Conservation (phyloP, 2,113 vertebrate genomes). For the Cryptomyrus ogoouensis region DNA sequence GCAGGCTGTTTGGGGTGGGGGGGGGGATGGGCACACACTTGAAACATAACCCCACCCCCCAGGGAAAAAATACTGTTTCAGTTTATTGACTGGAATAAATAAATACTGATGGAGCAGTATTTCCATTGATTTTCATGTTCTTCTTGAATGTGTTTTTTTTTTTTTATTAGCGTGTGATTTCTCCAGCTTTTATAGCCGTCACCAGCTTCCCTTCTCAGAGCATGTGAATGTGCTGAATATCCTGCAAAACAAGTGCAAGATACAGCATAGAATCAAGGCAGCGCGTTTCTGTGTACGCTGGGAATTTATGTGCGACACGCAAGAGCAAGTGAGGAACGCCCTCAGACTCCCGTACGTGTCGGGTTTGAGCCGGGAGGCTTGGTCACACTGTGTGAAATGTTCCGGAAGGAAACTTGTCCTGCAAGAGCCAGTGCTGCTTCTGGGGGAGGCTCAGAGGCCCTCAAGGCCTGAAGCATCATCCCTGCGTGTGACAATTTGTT, state of each 20-base stretch:
- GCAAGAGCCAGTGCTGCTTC: background rate
- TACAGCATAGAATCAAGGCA: background rate
- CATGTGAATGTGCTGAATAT: background rate
- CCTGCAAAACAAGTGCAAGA: background rate
- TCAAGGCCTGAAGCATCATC: background rate
- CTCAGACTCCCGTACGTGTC: background rate
- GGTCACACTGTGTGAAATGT: background rate
- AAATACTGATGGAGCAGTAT: background rate
- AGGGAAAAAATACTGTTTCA: background rate
- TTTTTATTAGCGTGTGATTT: constrained; percentile 10
- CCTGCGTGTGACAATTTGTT: background rate
- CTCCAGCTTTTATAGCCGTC: background rate
- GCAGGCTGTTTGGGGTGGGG: constrained; percentile 27
- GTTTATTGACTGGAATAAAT: background rate
- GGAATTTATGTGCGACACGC: background rate
- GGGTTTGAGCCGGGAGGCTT: background rate
- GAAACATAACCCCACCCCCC: background rate
- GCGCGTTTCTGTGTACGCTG: background rate
- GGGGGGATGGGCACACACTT: constrained; percentile 19
- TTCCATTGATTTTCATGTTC: background rate
- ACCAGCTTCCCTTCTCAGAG: background rate
- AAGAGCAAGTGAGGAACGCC: background rate
- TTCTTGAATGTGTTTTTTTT: background rate
- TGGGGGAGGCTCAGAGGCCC: background rate
- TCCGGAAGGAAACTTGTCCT: background rate